Percentiles rank a stretch among this genome's conserved stretches.
These are phyloP conservation scores for Pteromalus puparum DNA, from an alignment of 1,140 invertebrate species.

Conservation along the genomic window DNA sequence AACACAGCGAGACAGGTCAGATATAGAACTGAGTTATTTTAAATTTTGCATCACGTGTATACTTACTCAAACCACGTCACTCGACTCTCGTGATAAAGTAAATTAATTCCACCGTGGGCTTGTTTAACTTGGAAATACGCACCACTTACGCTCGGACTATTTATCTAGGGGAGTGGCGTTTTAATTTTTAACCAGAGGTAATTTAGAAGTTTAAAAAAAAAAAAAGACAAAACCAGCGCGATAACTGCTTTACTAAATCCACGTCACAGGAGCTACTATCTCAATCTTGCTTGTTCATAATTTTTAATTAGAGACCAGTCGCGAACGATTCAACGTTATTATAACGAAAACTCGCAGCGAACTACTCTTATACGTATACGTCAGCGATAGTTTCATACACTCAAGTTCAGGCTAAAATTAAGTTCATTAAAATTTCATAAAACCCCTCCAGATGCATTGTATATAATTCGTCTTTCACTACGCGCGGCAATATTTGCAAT, in stretches of 20 bases:
- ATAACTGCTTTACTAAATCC: background rate
- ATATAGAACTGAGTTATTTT: background rate
- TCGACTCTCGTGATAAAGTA: background rate
- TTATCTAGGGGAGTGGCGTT: background rate
- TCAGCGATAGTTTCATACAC: background rate
- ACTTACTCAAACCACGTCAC: background rate
- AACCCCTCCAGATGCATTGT: slow-evolving; percentile 44
- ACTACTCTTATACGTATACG: background rate
- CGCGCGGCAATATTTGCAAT: slow-evolving; percentile 9
- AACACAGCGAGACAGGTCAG: slow-evolving; percentile 66
- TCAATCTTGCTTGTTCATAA: background rate
- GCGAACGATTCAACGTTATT: background rate
- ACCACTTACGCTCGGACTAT: background rate
- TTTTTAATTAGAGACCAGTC: background rate
- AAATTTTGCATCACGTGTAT: background rate
- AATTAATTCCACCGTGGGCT: background rate
- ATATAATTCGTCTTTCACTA: background rate
- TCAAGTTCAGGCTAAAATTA: background rate
- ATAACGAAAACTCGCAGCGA: background rate
- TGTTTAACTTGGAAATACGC: background rate
- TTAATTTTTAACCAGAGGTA: background rate
- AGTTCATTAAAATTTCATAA: slow-evolving; percentile 37
- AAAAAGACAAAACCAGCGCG: background rate
- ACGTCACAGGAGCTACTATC: background rate
- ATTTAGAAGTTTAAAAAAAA: background rate